These are phyloP conservation scores for Eulemur coronatus DNA, from an alignment of 2,797 vertebrate species.

Conservation along the genomic window DNA sequence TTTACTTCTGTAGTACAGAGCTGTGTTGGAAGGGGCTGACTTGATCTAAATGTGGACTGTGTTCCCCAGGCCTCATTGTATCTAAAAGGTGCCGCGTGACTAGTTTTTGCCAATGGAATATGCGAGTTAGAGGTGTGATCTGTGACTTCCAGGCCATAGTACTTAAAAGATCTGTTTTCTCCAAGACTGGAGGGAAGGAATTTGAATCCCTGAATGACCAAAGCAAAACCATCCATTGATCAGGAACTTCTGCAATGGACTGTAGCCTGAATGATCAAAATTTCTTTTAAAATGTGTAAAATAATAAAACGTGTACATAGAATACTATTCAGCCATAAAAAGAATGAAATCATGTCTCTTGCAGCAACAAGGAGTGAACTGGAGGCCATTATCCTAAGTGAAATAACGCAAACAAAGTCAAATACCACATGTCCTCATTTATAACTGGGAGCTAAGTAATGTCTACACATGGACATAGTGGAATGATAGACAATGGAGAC, in stretches of 20 bases:
- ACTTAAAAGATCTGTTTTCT: not conserved
- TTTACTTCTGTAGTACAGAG: rapidly evolving
- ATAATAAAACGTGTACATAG: no score
- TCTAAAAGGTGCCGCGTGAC: not conserved
- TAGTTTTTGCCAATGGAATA: not conserved
- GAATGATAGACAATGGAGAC: not conserved
- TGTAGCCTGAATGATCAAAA: not conserved
- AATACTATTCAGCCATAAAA: not conserved
- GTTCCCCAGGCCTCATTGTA: no score
- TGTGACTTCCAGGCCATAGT: rapidly evolving
- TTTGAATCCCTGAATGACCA: not conserved
- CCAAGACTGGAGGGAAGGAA: not conserved
- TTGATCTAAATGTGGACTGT: rapidly evolving
- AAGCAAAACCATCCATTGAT: not conserved
- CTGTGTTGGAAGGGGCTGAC: not conserved
- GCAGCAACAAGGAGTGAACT: not conserved
- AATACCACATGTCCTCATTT: no score
- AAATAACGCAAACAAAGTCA: no score
- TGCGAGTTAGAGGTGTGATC: not conserved
- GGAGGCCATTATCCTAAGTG: no score
- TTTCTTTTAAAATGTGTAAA: not conserved
- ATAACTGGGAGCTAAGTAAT: no score
- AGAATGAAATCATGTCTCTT: not conserved
- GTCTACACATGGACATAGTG: no score
- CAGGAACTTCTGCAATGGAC: rapidly evolving